Conservation (phyloP, 2,888 invertebrate genomes). For the Drosophila mimetica region DNA sequence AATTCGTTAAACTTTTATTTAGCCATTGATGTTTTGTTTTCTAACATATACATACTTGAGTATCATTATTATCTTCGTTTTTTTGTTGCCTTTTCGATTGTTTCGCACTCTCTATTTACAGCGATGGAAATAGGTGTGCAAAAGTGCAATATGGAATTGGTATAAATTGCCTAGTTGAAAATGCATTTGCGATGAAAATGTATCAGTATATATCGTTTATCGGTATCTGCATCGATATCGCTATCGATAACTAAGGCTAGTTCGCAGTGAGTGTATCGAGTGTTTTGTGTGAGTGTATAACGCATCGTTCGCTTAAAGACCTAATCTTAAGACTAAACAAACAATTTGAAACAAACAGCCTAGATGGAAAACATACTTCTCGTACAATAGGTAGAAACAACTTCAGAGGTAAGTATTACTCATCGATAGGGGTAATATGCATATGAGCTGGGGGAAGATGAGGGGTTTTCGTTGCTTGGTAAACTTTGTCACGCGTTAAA, state of each 20-base stretch:
- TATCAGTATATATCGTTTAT: constrained; percentile 25
- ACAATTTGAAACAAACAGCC: constrained; percentile 81
- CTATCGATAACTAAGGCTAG: constrained; percentile 49
- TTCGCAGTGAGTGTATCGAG: constrained; percentile 36
- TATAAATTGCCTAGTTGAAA: constrained; percentile 63
- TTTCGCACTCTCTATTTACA: constrained; percentile 20
- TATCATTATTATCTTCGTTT: constrained; percentile 55
- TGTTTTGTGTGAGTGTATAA: constrained; percentile 60
- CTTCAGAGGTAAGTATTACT: constrained; percentile 70
- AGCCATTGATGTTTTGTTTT: constrained; percentile 57
- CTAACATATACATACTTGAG: constrained; percentile 60
- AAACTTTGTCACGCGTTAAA: constrained; percentile 77
- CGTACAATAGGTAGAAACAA: constrained; percentile 39
- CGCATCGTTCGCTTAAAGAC: constrained; percentile 70
- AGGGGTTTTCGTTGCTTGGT: constrained; percentile 48
- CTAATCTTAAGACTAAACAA: constrained; percentile 69
- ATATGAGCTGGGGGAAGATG: constrained; percentile 1
- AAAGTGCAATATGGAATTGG: constrained; percentile 60
- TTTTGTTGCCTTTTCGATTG: constrained; percentile 41
- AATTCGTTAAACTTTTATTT: constrained; percentile 64
- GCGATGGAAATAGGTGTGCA: constrained; percentile 34
- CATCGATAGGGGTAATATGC: constrained; percentile 62
- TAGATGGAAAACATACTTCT: constrained; percentile 62
- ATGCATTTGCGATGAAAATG: constrained; percentile 61
- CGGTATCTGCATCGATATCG: constrained; percentile 29